phyloP scores from a whole-genome alignment of 2,797 vertebrate species.

The Cirrhinus mrigala region DNA sequence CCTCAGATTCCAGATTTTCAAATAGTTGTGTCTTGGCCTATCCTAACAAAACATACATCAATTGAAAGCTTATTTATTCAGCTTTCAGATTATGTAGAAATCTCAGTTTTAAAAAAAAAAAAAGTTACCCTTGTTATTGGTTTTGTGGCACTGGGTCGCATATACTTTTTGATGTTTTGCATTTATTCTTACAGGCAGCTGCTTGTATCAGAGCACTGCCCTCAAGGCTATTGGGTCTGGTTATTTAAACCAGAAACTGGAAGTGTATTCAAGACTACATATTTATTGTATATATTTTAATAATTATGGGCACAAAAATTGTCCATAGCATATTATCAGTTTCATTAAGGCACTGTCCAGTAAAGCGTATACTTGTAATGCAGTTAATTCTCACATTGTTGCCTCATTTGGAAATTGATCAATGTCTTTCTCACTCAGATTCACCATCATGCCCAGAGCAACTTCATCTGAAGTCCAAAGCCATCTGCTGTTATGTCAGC shows the following conservation, averaged over 20 bases:
- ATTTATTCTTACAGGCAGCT: background rate
- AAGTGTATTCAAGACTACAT: background rate
- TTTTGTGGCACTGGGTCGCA: too few species aligned
- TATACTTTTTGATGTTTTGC: background rate
- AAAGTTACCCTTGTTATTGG: too few species aligned
- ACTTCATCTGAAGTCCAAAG: slow-evolving; percentile 1
- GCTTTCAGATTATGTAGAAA: too few species aligned
- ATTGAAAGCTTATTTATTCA: too few species aligned
- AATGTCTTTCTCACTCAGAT: slow-evolving; percentile 7
- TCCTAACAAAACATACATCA: too few species aligned
- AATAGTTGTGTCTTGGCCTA: too few species aligned
- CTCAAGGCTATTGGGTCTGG: background rate
- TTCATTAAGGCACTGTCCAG: background rate
- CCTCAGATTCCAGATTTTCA: too few species aligned
- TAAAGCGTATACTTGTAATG: background rate
- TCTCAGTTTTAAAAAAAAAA: too few species aligned
- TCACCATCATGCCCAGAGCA: background rate
- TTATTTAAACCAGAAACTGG: background rate
- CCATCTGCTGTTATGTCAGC: background rate
- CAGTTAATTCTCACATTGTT: background rate
- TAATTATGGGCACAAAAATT: too few species aligned
- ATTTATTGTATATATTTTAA: background rate
- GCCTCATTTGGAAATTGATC: background rate
- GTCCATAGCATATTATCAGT: background rate
- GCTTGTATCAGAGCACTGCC: background rate